Conservation (phyloP, 2,797 vertebrate genomes). For the Liparis tanakae region DNA sequence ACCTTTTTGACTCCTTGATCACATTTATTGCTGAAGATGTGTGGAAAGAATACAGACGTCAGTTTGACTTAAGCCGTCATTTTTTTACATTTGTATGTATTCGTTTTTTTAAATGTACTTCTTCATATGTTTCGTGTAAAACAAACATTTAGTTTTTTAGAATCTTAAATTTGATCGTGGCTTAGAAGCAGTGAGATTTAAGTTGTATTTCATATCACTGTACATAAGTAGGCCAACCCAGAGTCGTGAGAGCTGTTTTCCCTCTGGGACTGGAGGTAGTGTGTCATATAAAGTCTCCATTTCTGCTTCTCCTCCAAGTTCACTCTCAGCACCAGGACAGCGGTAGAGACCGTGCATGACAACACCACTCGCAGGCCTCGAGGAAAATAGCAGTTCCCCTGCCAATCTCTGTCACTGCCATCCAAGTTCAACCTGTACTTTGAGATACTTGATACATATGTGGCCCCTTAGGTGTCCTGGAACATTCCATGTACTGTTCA, state of each 20-base stretch:
- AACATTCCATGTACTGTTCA: constrained; percentile 36
- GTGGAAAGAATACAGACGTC: constrained; percentile 29
- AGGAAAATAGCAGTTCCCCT: constrained; percentile 59
- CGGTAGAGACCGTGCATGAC: constrained; percentile 58
- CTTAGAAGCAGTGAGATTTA: constrained; percentile 38
- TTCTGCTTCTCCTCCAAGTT: constrained; percentile 68
- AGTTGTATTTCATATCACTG: constrained; percentile 44
- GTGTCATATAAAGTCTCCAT: constrained; percentile 69
- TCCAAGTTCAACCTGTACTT: constrained; percentile 62
- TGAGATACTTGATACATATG: constrained; percentile 48
- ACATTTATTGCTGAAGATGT: constrained; percentile 16
- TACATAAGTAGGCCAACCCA: constrained; percentile 63
- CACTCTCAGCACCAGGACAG: constrained; percentile 59
- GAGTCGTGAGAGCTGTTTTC: constrained; percentile 56
- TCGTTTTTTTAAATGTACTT: background rate
- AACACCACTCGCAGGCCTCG: constrained; percentile 56
- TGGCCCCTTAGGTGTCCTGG: constrained; percentile 22
- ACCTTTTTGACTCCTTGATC: constrained; percentile 21
- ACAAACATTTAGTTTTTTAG: background rate
- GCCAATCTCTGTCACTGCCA: constrained; percentile 63
- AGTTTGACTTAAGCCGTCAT: constrained; percentile 2
- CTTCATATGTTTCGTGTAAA: background rate
- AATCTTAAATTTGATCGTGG: constrained; percentile 20
- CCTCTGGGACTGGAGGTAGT: constrained; percentile 68
- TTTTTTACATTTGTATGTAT: background rate